Percentiles rank a stretch among this genome's conserved stretches.
phyloP scores from a whole-genome alignment of 2,113 vertebrate genomes.

The Hippocampus mohnikei region DNA sequence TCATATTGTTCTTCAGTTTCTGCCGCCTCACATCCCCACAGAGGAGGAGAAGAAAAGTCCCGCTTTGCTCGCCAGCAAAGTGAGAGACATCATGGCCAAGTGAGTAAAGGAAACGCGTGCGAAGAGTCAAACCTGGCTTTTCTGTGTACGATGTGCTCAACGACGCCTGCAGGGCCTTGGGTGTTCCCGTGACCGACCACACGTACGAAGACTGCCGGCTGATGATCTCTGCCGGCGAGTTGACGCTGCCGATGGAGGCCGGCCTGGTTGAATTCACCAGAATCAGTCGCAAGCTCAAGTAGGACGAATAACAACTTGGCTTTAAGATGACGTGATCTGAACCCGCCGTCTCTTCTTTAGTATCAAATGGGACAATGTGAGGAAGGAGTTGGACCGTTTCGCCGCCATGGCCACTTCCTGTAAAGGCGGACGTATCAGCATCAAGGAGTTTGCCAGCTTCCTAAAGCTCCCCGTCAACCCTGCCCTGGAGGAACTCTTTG shows the following conservation, averaged over 20 bases:
- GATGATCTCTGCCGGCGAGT: constrained; percentile 94
- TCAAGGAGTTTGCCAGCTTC: constrained; percentile 86
- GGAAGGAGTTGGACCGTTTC: constrained; percentile 85
- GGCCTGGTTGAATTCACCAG: constrained; percentile 98
- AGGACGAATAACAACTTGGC: constrained; percentile 41
- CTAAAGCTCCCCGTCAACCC: constrained; percentile 86
- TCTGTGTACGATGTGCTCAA: not conserved
- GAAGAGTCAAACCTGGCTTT: not conserved
- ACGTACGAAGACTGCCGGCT: constrained; percentile 95
- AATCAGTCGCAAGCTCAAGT: constrained; percentile 94
- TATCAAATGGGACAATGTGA: constrained; percentile 88
- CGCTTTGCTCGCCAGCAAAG: constrained; percentile 78
- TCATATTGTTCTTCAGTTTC: constrained; percentile 75
- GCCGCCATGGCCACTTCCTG: constrained; percentile 83
- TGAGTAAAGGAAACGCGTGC: constrained; percentile 58
- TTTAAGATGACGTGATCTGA: not conserved
- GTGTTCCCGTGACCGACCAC: constrained; percentile 88
- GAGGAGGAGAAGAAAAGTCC: constrained; percentile 85
- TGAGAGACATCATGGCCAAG: constrained; percentile 86
- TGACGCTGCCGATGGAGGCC: constrained; percentile 95
- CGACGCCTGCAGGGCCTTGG: constrained; percentile 74
- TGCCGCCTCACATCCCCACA: constrained; percentile 83
- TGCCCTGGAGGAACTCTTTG: constrained; percentile 84
- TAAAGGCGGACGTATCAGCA: constrained; percentile 88
- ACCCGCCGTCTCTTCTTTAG: constrained; percentile 57